Conservation (phyloP, 1,140 invertebrate genomes). For the Drosophila busckii region DNA sequence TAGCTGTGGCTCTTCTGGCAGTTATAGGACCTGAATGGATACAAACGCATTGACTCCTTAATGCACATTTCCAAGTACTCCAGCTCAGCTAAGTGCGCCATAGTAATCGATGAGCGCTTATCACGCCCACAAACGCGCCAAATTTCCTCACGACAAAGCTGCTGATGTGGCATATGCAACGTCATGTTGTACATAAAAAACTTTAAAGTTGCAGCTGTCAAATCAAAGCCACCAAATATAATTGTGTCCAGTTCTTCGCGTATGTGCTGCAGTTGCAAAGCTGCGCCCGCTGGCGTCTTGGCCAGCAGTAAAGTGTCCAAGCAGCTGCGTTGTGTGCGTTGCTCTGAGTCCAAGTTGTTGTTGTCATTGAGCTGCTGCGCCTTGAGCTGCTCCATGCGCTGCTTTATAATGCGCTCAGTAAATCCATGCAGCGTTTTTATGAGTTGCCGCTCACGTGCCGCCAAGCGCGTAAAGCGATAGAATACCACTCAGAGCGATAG, state of each 20-base stretch:
- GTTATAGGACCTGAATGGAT: slow-evolving; percentile 90
- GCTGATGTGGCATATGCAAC: slow-evolving; percentile 77
- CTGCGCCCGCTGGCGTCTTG: slow-evolving; percentile 79
- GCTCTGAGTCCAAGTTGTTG: slow-evolving; percentile 9
- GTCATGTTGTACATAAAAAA: slow-evolving; percentile 67
- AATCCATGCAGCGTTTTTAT: slow-evolving; percentile 38
- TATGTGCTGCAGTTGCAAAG: slow-evolving; percentile 82
- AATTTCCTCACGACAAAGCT: slow-evolving; percentile 82
- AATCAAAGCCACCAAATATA: slow-evolving; percentile 82
- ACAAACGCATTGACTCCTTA: slow-evolving; percentile 86
- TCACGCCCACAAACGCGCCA: slow-evolving; percentile 80
- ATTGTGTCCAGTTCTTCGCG: slow-evolving; percentile 85
- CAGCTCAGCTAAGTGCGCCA: slow-evolving; percentile 81
- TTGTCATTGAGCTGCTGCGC: slow-evolving; percentile 36
- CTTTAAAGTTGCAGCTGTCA: slow-evolving; percentile 48
- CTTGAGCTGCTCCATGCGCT: slow-evolving; percentile 31
- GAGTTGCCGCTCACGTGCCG: slow-evolving; percentile 15
- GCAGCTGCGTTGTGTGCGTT: slow-evolving; percentile 71
- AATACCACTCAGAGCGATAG: too few relatives aligned
- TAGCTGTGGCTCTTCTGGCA: slow-evolving; percentile 79
- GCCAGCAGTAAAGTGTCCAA: slow-evolving; percentile 84
- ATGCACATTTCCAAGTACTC: slow-evolving; percentile 82
- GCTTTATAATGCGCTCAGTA: slow-evolving; percentile 43
- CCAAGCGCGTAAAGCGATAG: slow-evolving; percentile 9
- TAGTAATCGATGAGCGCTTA: slow-evolving; percentile 71